A percentile compares a stretch with the other conserved stretches of the same genome.
These are phyloP conservation scores for Melanotaenia trifasciata DNA, from an alignment of 2,797 vertebrate species.

Conservation along the genomic window DNA sequence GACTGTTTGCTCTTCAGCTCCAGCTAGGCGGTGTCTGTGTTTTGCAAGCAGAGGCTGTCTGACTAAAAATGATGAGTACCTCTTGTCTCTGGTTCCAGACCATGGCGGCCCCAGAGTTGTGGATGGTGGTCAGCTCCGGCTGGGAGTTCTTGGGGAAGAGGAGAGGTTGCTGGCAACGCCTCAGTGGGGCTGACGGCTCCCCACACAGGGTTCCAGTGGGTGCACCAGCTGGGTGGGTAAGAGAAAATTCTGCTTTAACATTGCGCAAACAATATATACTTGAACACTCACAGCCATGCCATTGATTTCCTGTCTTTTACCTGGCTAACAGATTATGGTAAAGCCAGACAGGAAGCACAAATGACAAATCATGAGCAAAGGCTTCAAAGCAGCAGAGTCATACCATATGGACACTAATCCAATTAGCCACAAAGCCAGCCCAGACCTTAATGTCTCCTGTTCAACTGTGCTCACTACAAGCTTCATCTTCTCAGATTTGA, in stretches of 20 bases:
- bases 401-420: slow-evolving; percentile 65
- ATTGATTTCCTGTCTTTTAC: neutral
- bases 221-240: slow-evolving; percentile 65
- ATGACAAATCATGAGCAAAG: slow-evolving; percentile 60
- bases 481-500: slow-evolving; percentile 53
- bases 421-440: slow-evolving; percentile 54
- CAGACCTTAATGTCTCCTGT: slow-evolving; percentile 35
- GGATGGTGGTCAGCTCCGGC: slow-evolving; percentile 79
- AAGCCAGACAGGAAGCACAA: slow-evolving; percentile 45
- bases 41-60: slow-evolving; percentile 57
- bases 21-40: slow-evolving; percentile 41
- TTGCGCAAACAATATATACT: neutral
- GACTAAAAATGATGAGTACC: slow-evolving; percentile 42
- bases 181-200: slow-evolving; percentile 84
- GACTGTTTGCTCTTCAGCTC: slow-evolving; percentile 23
- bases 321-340: neutral
- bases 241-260: slow-evolving; percentile 8
- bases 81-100: slow-evolving; percentile 76
- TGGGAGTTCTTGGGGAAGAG: slow-evolving; percentile 80
- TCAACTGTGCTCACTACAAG: slow-evolving; percentile 18
- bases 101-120: slow-evolving; percentile 79
- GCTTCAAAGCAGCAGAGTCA: slow-evolving; percentile 56
- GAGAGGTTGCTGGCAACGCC: slow-evolving; percentile 83
- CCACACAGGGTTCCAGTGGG: slow-evolving; percentile 84
- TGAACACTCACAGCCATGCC: neutral